Base-by-base conservation (phyloP, 2,888 invertebrate genomes). In the Cyrtodaria siliqua region DNA sequence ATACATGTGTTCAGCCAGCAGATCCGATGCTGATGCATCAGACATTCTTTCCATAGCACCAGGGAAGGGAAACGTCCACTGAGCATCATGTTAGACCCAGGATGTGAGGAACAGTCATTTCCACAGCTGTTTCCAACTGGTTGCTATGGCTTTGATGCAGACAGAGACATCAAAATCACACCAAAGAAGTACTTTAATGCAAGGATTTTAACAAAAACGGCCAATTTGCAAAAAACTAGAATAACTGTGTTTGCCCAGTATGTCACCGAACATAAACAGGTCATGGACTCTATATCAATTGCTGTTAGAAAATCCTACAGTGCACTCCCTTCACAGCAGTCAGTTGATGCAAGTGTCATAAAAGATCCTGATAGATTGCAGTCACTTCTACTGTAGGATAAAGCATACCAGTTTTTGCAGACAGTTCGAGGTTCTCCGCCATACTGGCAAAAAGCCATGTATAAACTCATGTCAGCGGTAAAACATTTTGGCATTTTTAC, bases 401-500 rank as follows among this genome's bases (percentile, higher is more conserved):
- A 83, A 16, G 79, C 77, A 18, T 79, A 67, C 42, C 55, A 59
- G 6, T 85, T 82, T 53, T 64, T 79, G 12, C 64, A 69, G 24
- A 64, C 69, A 27, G 59, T 84, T 18, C 27, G 77, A 33, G 78
- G 76, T 18, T 66, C 71, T 38, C 87, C 86, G 2, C 78, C 79
- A n/a, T 86, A 84, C 62, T 85, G 84, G 83, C 66, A 80, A 47
- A 71, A 73, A 42, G 59, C 47, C 12, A 66, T 78, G 66, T 81
- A 57, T 18, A 73, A 84, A 26, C 42, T 86, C 0, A 49, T 86
- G 27, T 85, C 85, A 27, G 79, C 83, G 49, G 75, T 88, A 2
- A 68, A 85, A 20, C 85, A 87, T 53, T 70, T 87, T 42, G 80
- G 79, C 1, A 76, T 82, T 16, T 85, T 83, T 18, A 84, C 83